A percentile compares a stretch with the other conserved stretches of the same genome.
phyloP scores from a whole-genome alignment of 2,797 vertebrate species.

The Setipinna tenuifilis region DNA sequence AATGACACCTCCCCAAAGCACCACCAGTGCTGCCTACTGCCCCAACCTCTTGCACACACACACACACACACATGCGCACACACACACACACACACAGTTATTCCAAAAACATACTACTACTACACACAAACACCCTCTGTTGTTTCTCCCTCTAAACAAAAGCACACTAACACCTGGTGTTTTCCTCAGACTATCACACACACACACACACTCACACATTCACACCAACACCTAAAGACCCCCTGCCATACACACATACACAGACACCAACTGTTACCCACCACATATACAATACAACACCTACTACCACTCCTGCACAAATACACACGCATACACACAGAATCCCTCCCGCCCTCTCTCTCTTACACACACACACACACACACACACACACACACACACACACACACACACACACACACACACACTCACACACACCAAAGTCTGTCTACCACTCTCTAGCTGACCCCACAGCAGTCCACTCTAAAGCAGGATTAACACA shows the following conservation, averaged over 20 bases:
- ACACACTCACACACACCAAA: too few relatives aligned
- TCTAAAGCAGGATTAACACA: conserved; percentile 39
- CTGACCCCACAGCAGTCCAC: conserved; percentile 16
- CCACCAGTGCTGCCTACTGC: not conserved
- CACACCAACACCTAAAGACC: not conserved
- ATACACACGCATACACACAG: too few relatives aligned
- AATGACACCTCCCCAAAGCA: not conserved
- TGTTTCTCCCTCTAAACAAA: not conserved
- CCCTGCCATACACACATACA: not conserved
- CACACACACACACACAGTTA: not conserved
- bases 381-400: too few relatives aligned
- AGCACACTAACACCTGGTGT: not conserved
- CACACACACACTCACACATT: not conserved
- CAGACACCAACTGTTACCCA: not conserved
- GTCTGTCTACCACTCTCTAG: conserved; percentile 26
- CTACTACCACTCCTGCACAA: too few relatives aligned
- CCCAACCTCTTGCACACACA: not conserved
- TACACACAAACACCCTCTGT: not conserved
- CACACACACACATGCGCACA: not conserved
- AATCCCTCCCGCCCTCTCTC: too few relatives aligned
- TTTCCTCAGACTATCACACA: not conserved
- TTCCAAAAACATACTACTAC: too few relatives aligned
- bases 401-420: too few relatives aligned
- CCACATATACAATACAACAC: not conserved
- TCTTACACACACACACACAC: too few relatives aligned